Conservation (phyloP, 2,888 invertebrate genomes). For the Andrena haemorrhoa region DNA sequence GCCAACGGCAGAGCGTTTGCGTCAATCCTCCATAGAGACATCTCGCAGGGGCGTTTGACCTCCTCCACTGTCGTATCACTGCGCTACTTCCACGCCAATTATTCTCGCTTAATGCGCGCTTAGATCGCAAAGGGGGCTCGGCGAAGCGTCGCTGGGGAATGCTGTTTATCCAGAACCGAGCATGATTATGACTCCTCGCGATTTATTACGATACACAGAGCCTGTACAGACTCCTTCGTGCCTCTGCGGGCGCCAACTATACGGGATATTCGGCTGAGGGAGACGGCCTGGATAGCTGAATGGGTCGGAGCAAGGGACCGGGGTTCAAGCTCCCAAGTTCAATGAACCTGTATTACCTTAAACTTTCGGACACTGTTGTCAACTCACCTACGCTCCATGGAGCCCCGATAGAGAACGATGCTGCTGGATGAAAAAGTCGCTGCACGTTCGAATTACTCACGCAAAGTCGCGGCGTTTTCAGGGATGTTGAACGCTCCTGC, state of each 20-base stretch:
- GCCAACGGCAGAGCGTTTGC: conserved; percentile 14
- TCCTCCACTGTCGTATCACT: conserved; percentile 27
- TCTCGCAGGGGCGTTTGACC: conserved; percentile 37
- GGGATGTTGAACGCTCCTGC: background rate
- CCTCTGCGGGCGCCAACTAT: background rate
- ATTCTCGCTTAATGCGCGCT: conserved; percentile 34
- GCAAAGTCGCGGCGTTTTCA: background rate
- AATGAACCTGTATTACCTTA: background rate
- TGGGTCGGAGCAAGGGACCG: background rate
- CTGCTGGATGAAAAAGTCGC: background rate
- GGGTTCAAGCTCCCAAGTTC: background rate
- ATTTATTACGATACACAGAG: conserved; percentile 32
- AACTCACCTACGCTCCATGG: too few species aligned
- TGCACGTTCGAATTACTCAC: background rate
- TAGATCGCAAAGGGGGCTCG: conserved; percentile 23
- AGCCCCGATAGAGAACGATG: too few species aligned
- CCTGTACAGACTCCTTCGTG: conserved; percentile 2
- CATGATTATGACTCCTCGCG: conserved; percentile 22
- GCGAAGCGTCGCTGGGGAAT: conserved; percentile 17
- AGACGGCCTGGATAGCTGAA: background rate
- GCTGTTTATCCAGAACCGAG: conserved; percentile 27
- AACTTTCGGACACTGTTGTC: too few species aligned
- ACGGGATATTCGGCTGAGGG: background rate
- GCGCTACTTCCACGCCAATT: conserved; percentile 40
- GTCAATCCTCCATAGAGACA: conserved; percentile 36